These are phyloP conservation scores for Taphrorychus bicolor DNA, from an alignment of 2,888 invertebrate species.

Conservation along the genomic window DNA sequence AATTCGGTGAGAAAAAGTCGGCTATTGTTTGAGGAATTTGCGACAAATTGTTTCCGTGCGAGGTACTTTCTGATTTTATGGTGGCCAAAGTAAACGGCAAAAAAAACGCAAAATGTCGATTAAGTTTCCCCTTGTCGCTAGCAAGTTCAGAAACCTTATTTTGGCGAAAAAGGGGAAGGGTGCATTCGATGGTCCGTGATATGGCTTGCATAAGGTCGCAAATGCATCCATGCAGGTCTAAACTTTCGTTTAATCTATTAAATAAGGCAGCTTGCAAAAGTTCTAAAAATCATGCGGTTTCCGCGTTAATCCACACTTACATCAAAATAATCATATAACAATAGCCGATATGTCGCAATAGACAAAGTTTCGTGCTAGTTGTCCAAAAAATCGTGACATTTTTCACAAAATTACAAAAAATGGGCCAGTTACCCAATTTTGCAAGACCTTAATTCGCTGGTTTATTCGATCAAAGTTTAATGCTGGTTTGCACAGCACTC, in stretches of 20 bases:
- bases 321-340: not conserved
- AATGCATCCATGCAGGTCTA: not conserved
- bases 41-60: conserved; percentile 23
- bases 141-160: conserved; percentile 4
- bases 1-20: conserved; percentile 17
- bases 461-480: not conserved
- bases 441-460: not conserved
- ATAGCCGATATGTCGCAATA: not conserved
- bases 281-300: not conserved
- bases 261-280: not conserved
- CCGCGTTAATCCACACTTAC: not conserved
- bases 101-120: conserved; percentile 21
- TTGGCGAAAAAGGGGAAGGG: not conserved
- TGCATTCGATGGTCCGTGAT: not conserved
- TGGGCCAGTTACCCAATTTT: conserved; percentile 1
- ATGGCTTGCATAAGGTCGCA: not conserved
- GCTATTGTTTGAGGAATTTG: conserved; percentile 11
- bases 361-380: not conserved
- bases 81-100: not conserved
- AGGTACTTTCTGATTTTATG: conserved; percentile 12
- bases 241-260: not conserved
- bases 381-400: not conserved
- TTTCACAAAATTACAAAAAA: not conserved
- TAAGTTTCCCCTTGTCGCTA: conserved; percentile 8
- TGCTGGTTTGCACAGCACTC: conserved; percentile 4